A percentile compares a stretch with the other conserved stretches of the same genome.
Conservation (phyloP, 2,113 vertebrate genomes). For the Spea multiplicata region DNA sequence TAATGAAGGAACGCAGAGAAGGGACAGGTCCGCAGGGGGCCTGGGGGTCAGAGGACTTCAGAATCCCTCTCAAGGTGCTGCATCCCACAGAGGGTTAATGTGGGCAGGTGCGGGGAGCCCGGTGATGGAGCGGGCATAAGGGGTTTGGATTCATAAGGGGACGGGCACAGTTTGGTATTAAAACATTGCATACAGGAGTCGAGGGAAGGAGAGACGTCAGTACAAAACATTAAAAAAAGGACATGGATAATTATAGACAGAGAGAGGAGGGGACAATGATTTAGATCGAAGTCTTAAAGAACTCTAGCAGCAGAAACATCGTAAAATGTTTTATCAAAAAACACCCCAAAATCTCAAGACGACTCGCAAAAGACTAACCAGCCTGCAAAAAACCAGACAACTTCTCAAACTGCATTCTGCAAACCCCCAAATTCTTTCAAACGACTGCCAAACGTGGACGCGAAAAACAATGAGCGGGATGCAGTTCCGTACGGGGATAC, state of each 20-base stretch:
- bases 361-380: not conserved
- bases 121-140: not conserved
- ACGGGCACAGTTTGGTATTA: not conserved
- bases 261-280: not conserved
- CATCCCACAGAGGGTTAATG: slow-evolving; percentile 11
- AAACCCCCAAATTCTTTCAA: not conserved
- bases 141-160: slow-evolving; percentile 6
- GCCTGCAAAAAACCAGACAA: no score
- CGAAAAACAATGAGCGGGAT: not conserved
- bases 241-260: not conserved
- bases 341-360: not conserved
- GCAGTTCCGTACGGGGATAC: not conserved
- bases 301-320: slow-evolving; percentile 37
- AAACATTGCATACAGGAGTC: not conserved
- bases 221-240: not conserved
- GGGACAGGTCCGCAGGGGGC: not conserved
- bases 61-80: slow-evolving; percentile 19
- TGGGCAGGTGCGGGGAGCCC: slow-evolving; percentile 5
- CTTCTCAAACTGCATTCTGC: not conserved
- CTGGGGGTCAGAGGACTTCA: slow-evolving; percentile 1
- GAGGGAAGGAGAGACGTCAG: not conserved
- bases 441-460: not conserved
- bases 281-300: not conserved
- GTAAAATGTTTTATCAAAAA: not conserved
- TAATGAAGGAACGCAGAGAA: slow-evolving; percentile 37